phyloP scores from a whole-genome alignment of 2,888 invertebrate species.

The Saturnia japonica region DNA sequence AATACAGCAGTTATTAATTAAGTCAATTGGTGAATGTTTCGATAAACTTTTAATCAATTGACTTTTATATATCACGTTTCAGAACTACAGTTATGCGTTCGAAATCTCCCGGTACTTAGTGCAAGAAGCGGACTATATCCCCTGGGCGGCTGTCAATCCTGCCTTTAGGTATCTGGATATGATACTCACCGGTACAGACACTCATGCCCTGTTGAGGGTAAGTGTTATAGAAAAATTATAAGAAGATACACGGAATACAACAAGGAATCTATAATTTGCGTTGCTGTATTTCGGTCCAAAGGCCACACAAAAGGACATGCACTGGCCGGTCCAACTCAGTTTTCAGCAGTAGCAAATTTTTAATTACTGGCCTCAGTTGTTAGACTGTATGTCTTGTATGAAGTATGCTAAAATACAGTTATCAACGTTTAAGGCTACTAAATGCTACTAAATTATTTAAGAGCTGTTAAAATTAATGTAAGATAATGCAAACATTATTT shows the following conservation, averaged over 20 bases:
- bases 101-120: constrained; percentile 82
- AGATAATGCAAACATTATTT: constrained; percentile 4
- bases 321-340: too few relatives aligned
- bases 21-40: too few relatives aligned
- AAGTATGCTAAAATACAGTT: too few relatives aligned
- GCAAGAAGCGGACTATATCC: constrained; percentile 83
- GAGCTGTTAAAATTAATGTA: not conserved
- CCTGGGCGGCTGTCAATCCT: constrained; percentile 79
- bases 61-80: constrained; percentile 19
- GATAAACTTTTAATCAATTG: not conserved
- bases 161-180: constrained; percentile 64
- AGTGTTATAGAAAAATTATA: constrained; percentile 17
- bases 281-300: too few relatives aligned
- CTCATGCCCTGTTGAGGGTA: constrained; percentile 60
- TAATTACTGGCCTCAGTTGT: too few relatives aligned
- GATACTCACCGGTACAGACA: constrained; percentile 54
- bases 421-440: too few relatives aligned
- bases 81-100: constrained; percentile 77
- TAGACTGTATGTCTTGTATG: too few relatives aligned
- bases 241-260: too few relatives aligned
- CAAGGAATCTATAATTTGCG: too few relatives aligned
- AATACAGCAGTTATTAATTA: too few relatives aligned
- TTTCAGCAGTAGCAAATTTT: too few relatives aligned
- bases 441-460: not conserved
- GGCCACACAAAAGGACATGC: too few relatives aligned